phyloP scores from a whole-genome alignment of 1,140 invertebrate genomes.

The Panagrolaimus sp. region DNA sequence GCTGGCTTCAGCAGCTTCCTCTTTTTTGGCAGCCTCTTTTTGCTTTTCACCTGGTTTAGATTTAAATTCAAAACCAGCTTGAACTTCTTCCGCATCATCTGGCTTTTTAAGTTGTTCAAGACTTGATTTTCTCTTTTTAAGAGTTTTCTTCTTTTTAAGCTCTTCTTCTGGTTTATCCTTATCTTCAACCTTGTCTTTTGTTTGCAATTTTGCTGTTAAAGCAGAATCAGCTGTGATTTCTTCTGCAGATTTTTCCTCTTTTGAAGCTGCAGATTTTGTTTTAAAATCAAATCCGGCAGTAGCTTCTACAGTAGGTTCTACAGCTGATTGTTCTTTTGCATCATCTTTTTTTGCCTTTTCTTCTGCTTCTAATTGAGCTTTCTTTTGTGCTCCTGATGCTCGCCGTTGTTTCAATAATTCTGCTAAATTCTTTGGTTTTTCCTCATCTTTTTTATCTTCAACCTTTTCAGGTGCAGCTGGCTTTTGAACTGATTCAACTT shows the following conservation, averaged over 20 bases:
- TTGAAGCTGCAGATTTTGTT: neutral
- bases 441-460: too few relatives aligned
- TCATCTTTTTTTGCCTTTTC: too few relatives aligned
- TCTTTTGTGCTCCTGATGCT: too few relatives aligned
- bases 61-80: neutral
- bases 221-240: neutral
- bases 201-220: neutral
- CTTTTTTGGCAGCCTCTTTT: neutral
- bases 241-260: neutral
- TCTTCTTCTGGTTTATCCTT: neutral
- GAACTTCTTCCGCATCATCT: neutral
- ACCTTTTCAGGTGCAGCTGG: too few relatives aligned
- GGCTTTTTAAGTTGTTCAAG: conserved; percentile 2
- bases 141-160: neutral
- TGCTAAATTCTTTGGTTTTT: too few relatives aligned
- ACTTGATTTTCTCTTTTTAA: conserved; percentile 6
- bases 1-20: neutral
- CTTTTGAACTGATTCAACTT: too few relatives aligned
- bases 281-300: neutral
- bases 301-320: too few relatives aligned
- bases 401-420: too few relatives aligned
- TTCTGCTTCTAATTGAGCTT: too few relatives aligned
- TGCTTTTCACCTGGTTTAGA: conserved; percentile 3
- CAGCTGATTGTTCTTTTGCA: too few relatives aligned
- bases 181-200: neutral